Conservation (phyloP, 2,888 invertebrate genomes). For the Miltochrista miniata region DNA sequence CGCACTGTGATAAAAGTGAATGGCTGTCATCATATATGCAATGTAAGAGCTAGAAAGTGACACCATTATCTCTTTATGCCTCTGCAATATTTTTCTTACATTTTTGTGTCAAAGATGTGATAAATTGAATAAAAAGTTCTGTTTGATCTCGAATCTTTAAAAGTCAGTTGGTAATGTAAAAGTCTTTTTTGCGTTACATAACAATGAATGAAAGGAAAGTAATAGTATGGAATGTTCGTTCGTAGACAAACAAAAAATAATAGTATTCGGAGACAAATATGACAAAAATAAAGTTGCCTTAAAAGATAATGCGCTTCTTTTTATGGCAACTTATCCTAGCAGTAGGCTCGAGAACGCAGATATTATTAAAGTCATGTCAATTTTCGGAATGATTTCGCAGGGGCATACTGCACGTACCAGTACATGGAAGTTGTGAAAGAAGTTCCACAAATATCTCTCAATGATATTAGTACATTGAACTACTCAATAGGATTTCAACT, state of each 20-base stretch:
- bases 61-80: slow-evolving; percentile 17
- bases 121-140: slow-evolving; percentile 36
- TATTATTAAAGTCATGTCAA: no score
- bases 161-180: slow-evolving; percentile 18
- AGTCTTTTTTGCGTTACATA: slow-evolving; percentile 12
- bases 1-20: not conserved
- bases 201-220: slow-evolving; percentile 15
- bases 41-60: slow-evolving; percentile 18
- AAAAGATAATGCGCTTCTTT: not conserved
- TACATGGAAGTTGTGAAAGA: no score
- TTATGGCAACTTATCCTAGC: no score
- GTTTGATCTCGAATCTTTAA: slow-evolving; percentile 28
- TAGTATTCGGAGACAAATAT: not conserved
- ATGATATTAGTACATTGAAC: no score
- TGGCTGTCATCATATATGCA: slow-evolving; percentile 1
- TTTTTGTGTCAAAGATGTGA: slow-evolving; percentile 28
- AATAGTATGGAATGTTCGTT: not conserved
- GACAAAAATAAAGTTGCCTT: not conserved
- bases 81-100: slow-evolving; percentile 27
- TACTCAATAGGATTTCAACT: no score
- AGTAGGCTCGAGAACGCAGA: no score
- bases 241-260: not conserved
- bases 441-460: no score
- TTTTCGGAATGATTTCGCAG: no score
- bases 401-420: no score